Evolutionary conservation across 2,888 invertebrate genomes (phyloP).

Genomic region (Cantharis rustica): DNA sequence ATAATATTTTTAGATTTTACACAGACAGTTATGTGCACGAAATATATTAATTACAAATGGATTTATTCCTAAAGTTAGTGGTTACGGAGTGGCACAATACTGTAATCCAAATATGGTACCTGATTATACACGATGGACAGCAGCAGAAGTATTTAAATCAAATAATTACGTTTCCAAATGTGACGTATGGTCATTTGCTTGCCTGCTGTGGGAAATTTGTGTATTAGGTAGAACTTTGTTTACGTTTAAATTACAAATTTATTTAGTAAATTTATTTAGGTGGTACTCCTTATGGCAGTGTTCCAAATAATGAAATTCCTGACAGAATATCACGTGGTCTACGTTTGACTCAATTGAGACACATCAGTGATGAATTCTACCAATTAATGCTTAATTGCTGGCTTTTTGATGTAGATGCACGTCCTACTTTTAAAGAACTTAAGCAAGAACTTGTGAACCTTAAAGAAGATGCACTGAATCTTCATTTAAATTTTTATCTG

Average conservation of each 20-base stretch:
- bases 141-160: slow-evolving; percentile 76
- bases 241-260: not conserved
- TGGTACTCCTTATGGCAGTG: slow-evolving; percentile 76
- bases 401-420: slow-evolving; percentile 80
- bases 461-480: slow-evolving; percentile 39
- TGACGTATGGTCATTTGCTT: slow-evolving; percentile 84
- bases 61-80: slow-evolving; percentile 72
- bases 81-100: slow-evolving; percentile 76
- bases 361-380: slow-evolving; percentile 78
- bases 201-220: slow-evolving; percentile 81
- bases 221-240: slow-evolving; percentile 64
- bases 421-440: slow-evolving; percentile 72
- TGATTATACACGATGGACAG: slow-evolving; percentile 79
- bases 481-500: slow-evolving; percentile 47
- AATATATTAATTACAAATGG: slow-evolving; percentile 71
- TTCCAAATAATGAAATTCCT: slow-evolving; percentile 69
- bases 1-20: slow-evolving; percentile 61
- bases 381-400: slow-evolving; percentile 84
- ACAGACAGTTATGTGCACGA: slow-evolving; percentile 73
- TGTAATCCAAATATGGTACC: slow-evolving; percentile 67
- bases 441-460: slow-evolving; percentile 40
- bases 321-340: slow-evolving; percentile 72
- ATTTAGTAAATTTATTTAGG: slow-evolving; percentile 52
- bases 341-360: slow-evolving; percentile 74
- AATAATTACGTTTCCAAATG: slow-evolving; percentile 72